Conservation (phyloP, 2,113 vertebrate species). For the Syrmaticus mikado region DNA sequence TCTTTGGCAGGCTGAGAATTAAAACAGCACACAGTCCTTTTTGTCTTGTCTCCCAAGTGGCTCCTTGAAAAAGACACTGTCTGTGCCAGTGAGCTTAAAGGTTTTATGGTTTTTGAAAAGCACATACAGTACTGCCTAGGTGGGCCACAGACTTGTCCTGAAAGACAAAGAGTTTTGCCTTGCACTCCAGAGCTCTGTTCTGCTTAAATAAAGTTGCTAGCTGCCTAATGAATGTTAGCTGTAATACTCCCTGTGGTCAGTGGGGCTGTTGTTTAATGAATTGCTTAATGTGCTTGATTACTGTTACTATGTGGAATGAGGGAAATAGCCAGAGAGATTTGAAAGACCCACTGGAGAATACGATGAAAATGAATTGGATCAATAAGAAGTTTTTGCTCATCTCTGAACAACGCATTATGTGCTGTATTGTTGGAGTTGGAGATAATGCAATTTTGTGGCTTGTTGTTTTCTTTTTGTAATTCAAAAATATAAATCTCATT, state of each 20-base stretch:
- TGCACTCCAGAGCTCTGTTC: slow-evolving; percentile 70
- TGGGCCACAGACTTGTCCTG: slow-evolving; percentile 7
- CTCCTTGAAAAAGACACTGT: slow-evolving; percentile 46
- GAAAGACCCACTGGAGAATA: slow-evolving; percentile 87
- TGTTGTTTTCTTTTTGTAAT: slow-evolving; percentile 84
- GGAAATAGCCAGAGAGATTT: slow-evolving; percentile 84
- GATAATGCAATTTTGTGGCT: slow-evolving; percentile 84
- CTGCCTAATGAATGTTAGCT: slow-evolving; percentile 85
- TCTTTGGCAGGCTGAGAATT: slow-evolving; percentile 53
- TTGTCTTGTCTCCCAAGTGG: slow-evolving; percentile 11
- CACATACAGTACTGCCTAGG: slow-evolving; percentile 25
- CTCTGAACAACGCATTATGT: slow-evolving; percentile 76
- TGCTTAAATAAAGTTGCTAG: slow-evolving; percentile 84
- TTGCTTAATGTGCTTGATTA: slow-evolving; percentile 91
- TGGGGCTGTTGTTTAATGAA: slow-evolving; percentile 87
- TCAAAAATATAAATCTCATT: slow-evolving; percentile 84
- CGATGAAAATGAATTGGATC: slow-evolving; percentile 87
- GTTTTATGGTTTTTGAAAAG: slow-evolving; percentile 57
- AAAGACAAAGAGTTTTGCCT: slow-evolving; percentile 73
- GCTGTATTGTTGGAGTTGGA: slow-evolving; percentile 73
- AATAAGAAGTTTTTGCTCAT: slow-evolving; percentile 85
- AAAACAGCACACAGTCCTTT: neutral
- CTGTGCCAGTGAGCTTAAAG: slow-evolving; percentile 35
- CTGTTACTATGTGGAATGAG: slow-evolving; percentile 85
- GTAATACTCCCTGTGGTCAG: slow-evolving; percentile 85